Conservation (phyloP, 2,113 vertebrate genomes). For the Strix uralensis region DNA sequence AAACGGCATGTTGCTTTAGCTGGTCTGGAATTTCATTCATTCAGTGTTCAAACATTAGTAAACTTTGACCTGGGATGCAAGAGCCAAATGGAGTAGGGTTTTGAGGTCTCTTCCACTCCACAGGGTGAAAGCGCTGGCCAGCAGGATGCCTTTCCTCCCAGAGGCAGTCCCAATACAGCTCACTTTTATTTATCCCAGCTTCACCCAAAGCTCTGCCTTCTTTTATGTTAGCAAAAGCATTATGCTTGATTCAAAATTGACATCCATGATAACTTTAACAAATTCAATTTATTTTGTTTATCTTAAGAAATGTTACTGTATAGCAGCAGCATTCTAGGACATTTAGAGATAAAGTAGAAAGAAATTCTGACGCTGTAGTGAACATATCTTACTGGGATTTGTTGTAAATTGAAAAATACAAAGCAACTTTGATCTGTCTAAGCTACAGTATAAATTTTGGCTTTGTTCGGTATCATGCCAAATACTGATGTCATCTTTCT, state of each 20-base stretch:
- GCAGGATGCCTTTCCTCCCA: neutral
- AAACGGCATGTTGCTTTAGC: neutral
- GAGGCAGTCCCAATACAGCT: neutral
- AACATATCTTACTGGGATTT: neutral
- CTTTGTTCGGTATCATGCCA: neutral
- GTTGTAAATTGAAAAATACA: neutral
- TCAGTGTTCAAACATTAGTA: neutral
- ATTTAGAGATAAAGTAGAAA: neutral
- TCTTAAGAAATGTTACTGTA: neutral
- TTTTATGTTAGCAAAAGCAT: neutral
- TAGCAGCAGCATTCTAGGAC: neutral
- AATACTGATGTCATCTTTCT: neutral
- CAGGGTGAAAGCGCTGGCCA: neutral
- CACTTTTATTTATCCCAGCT: neutral
- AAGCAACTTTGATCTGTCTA: neutral
- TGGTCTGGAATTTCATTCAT: neutral
- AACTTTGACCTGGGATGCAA: neutral
- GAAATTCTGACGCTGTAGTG: neutral
- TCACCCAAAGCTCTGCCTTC: neutral
- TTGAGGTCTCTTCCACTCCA: neutral
- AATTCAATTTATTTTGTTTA: neutral
- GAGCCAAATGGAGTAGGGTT: neutral
- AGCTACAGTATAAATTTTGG: neutral
- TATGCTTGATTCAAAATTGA: neutral
- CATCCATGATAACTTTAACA: neutral